Evolutionary conservation across 2,113 vertebrate genomes (phyloP), one percentile per base, ranked within the genome.

Genomic region (Cochlearius cochlearius): DNA sequence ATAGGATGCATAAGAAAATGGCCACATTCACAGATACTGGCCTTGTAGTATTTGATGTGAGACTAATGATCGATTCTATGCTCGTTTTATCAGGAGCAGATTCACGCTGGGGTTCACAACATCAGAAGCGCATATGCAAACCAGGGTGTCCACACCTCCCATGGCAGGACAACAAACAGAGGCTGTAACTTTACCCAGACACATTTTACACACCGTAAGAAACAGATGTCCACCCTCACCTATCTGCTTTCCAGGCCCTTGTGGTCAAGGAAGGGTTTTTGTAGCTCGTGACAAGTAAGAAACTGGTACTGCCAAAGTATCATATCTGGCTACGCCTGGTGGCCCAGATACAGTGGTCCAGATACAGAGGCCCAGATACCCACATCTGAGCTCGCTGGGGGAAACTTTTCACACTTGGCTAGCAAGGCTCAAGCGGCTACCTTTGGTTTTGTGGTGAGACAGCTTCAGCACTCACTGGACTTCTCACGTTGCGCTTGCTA

Each of bases 111-210:
- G 36, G 60, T 63, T 67, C 47, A 39, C 23, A 72, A 10, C 11
- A 56, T 55, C 47, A 72, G 43, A 90, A 67, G 23, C 0, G 0
- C 45, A 20, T 16, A 20, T 9, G 15, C 36, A 71, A 86, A 34
- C 7, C 0, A 0, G 26, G 12, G 9, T 66, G 30, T 66, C 76
- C 50, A 84, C 68, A 66, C n/a, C 12, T 68, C 36, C 12, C 73
- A 55, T 0, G 1, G 14, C 21, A 52, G 29, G 32, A 67, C 23
- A 34, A 55, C n/a, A 52, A 52, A 38, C 0, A 72, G 20, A 53
- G 9, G 21, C 53, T 75, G 41, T 87, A 78, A 94, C 52, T 92
- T 93, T 59, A 36, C 3, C 2, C 15, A 59, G 45, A 34, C 12
- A 32, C 17, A 30, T 78, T 90, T 67, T 58, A 47, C 9, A 64